Base-by-base conservation (phyloP, 2,888 invertebrate genomes). In the Phlogophora meticulosa region DNA sequence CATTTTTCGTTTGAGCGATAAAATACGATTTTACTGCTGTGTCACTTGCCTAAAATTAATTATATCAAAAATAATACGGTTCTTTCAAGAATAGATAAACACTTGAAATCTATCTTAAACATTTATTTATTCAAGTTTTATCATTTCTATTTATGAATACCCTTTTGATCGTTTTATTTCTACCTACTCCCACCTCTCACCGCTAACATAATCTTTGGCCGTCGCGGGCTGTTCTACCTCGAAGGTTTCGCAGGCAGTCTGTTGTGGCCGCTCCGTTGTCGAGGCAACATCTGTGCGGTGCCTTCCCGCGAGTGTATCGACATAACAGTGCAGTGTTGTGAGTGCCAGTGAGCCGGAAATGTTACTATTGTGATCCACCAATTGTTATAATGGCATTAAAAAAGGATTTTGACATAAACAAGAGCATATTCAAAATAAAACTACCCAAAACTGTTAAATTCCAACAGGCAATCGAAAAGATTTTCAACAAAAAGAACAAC, bases 211-310 rank as follows among this genome's bases (percentile, higher is more conserved):
- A 82, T 94, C 94, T 92, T 46, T 93, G 93, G 4, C 80, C 67
- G 76, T 59, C 83, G 85, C 85, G 85, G 86, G 87, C 85, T 87
- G 90, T 87, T 88, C 87, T 85, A 84, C 86, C 85, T 82, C 85
- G 87, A 83, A 90, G 91, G 91, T 86, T 90, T 87, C 75, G 78
- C 80, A 56, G 76, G 82, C 83, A 82, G 79, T 88, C 93, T 94
- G 94, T 95, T 94, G 94, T 94, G 92, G 85, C 83, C 89, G 90
- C 75, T 76, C 89, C 91, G 94, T 94, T 89, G 94, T 90, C 94
- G 92, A 87, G 93, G 93, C 87, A 90, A 94, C 94, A 86, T 82
- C 85, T 76, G 36, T 65, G 85, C 78, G 58, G 76, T 62, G 72
- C 74, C 56, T 45, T 46, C 24, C 76, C 86, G 90, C 84, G 88